These are phyloP conservation scores for Drosophila erecta DNA, from an alignment of 1,140 invertebrate genomes.

Conservation along the genomic window DNA sequence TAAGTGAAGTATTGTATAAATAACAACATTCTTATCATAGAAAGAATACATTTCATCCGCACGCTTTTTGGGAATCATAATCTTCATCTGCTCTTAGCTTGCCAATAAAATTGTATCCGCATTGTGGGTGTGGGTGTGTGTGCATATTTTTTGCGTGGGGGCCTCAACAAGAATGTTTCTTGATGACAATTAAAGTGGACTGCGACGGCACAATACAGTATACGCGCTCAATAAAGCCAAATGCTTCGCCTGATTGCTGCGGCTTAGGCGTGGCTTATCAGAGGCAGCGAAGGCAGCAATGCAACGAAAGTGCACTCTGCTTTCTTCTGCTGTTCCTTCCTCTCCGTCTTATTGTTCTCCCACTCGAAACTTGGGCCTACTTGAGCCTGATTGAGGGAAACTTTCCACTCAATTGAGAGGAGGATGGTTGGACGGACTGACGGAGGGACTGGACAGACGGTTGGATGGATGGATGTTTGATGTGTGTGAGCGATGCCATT, in stretches of 20 bases:
- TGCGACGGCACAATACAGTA: conserved; percentile 25
- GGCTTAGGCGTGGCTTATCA: conserved; percentile 75
- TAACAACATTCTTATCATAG: no score
- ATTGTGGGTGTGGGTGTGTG: neutral
- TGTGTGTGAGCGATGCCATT: conserved; percentile 46
- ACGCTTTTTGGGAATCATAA: conserved; percentile 43
- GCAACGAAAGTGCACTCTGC: conserved; percentile 29
- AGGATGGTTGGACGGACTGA: conserved; percentile 6
- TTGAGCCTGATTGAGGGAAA: conserved; percentile 71
- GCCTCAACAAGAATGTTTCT: conserved; percentile 34
- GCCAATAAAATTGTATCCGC: conserved; percentile 30
- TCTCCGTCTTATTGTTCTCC: conserved; percentile 39
- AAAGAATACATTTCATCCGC: conserved; percentile 4
- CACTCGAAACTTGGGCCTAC: conserved; percentile 46
- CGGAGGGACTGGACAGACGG: neutral
- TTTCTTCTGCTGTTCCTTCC: conserved; percentile 42
- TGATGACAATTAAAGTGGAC: conserved; percentile 48
- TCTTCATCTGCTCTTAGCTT: conserved; percentile 21
- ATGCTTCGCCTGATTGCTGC: conserved; percentile 30
- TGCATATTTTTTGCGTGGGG: conserved; percentile 40
- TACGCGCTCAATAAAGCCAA: conserved; percentile 18
- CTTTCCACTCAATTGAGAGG: conserved; percentile 56
- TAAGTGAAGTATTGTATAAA: no score
- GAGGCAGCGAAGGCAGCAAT: conserved; percentile 24
- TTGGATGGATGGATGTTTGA: conserved; percentile 27